These are phyloP conservation scores for Daphoenositta chrysoptera DNA, from an alignment of 2,113 vertebrate species.

Conservation along the genomic window DNA sequence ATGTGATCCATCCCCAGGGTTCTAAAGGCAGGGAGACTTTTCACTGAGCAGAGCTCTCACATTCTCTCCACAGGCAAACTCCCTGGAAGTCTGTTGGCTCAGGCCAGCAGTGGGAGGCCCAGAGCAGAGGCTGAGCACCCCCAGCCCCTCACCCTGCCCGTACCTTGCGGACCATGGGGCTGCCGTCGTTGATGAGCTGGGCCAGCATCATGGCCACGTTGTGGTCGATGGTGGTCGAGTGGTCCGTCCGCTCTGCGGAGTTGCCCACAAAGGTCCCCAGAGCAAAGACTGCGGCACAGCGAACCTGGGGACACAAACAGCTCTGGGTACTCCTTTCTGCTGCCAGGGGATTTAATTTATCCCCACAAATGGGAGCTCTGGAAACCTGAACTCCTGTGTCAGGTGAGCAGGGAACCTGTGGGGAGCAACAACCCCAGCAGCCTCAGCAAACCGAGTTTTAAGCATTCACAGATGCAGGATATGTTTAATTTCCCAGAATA, in stretches of 20 bases:
- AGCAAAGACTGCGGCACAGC: conserved; percentile 92
- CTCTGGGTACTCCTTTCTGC: not conserved
- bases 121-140: not conserved
- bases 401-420: not conserved
- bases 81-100: fast-evolving
- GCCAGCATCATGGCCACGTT: conserved; percentile 99
- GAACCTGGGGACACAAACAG: conserved; percentile 75
- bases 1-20: not conserved
- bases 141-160: not conserved
- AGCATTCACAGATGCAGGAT: not conserved
- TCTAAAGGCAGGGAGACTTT: not conserved
- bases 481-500: not conserved
- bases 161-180: conserved; percentile 95
- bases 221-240: conserved; percentile 98
- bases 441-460: not conserved
- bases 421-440: not conserved
- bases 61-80: not conserved
- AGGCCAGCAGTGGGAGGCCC: not conserved
- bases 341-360: fast-evolving
- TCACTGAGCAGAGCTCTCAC: not conserved
- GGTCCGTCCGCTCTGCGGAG: conserved; percentile 92
- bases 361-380: not conserved
- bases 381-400: not conserved
- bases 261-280: conserved; percentile 96
- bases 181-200: conserved; percentile 95